Base-by-base conservation (phyloP, 2,113 vertebrate species). In the Mormoops blainvillei region DNA sequence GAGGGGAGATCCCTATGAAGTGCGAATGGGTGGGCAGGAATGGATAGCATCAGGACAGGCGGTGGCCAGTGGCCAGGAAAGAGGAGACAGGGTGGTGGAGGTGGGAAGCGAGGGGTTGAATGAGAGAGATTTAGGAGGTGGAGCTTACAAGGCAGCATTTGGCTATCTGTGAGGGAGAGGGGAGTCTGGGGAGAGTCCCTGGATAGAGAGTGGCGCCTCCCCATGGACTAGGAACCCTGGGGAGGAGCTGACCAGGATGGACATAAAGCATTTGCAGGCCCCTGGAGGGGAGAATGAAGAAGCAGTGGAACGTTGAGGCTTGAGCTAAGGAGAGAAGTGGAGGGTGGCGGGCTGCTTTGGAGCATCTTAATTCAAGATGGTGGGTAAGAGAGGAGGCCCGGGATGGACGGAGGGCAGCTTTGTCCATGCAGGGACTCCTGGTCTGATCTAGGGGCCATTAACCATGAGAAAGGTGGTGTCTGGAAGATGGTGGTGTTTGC, bases 111-210 rank as follows among this genome's bases (percentile, higher is more conserved):
- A 13, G 19, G 38, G 20, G 10, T 31, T 78, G 13, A 45, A 16
- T 24, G n/a, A 88, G 54, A 77, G 20, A 73, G 63, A 65, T 87
- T 87, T 52, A 63, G 54, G n/a, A 87, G 65, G 18, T 36, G 20
- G 43, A 56, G 28, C 24, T 74, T 73, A 43, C 36, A 73, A 71
- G 50, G 65, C 20, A 61, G 38, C 22, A 18, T 65, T 56, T 48
- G n/a, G 61, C 68, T 61, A 4, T 70, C 41, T n/a, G 4, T 26
- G 43, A 87, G 48, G 31, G 26, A 31, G 36, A 65, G 7, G 16
- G 18, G 87, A 56, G 65, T 58, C 6, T 48, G 68, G 26, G 14
- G 3, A 19, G 3, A 58, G 36, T 76, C 48, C 19, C 36, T 67
- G 43, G 77, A 22, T 11, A 38, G 67, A 52, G 36, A 54, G 48